phyloP scores from a whole-genome alignment of 1,140 invertebrate genomes.

The Ridgeia piscesae region DNA sequence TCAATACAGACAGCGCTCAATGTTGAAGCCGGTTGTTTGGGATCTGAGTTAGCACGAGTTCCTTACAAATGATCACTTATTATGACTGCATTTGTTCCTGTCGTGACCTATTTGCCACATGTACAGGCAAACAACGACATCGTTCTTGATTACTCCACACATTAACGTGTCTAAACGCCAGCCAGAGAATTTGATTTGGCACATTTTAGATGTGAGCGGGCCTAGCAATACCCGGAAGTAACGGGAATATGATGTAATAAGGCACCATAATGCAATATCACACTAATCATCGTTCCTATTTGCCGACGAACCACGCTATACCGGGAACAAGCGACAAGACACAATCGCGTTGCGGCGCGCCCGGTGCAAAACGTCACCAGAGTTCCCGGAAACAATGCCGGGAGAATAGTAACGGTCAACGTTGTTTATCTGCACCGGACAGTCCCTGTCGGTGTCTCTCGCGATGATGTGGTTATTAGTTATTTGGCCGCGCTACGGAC shows the following conservation, averaged over 20 bases:
- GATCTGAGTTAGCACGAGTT: no score
- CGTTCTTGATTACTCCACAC: background rate
- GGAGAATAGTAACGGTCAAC: background rate
- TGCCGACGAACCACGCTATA: background rate
- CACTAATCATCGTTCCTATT: background rate
- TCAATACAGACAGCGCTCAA: no score
- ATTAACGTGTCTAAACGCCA: background rate
- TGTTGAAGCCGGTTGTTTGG: no score
- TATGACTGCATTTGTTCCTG: no score
- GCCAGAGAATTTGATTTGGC: background rate
- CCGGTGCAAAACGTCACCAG: background rate
- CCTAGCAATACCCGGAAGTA: background rate
- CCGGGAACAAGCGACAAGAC: background rate
- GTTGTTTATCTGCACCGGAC: background rate
- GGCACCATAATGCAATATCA: background rate
- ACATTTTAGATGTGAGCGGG: background rate
- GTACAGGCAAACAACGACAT: background rate
- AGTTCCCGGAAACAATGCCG: background rate
- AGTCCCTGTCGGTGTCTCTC: background rate
- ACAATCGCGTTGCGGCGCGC: background rate
- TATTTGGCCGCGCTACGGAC: background rate
- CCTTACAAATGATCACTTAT: background rate
- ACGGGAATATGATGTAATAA: background rate
- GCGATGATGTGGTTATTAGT: background rate
- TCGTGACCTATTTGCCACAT: no score